Percentiles rank a stretch among this genome's conserved stretches.
These are phyloP conservation scores for Ursus arctos DNA, from an alignment of 2,113 vertebrate genomes.

Conservation along the genomic window DNA sequence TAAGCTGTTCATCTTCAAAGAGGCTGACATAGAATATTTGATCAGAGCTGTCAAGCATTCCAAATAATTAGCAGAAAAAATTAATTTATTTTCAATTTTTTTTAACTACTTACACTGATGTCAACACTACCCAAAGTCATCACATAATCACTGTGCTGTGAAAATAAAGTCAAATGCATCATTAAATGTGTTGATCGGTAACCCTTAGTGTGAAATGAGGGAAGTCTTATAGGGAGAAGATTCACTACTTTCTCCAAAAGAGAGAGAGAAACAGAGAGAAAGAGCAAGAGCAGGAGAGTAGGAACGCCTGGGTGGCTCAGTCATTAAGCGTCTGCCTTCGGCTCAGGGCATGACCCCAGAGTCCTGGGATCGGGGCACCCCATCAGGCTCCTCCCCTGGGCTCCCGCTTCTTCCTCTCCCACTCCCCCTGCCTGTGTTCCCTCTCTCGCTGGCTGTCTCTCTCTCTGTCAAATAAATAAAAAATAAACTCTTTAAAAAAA, in stretches of 20 bases:
- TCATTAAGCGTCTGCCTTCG: too few relatives aligned
- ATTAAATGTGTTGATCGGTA: conserved; percentile 71
- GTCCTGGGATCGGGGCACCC: too few relatives aligned
- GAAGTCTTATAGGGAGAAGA: background rate
- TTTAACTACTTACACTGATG: conserved; percentile 58
- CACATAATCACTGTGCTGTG: conserved; percentile 61
- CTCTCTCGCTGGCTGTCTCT: too few relatives aligned
- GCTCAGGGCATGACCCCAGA: too few relatives aligned
- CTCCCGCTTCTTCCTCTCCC: too few relatives aligned
- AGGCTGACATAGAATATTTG: conserved; percentile 19
- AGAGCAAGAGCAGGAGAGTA: background rate
- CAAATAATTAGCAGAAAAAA: conserved; percentile 63
- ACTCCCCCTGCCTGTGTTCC: too few relatives aligned
- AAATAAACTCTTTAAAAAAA: too few relatives aligned
- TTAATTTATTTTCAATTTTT: conserved; percentile 72
- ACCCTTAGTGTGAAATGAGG: background rate
- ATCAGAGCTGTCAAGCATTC: conserved; percentile 39
- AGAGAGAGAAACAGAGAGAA: background rate
- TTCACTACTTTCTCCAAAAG: background rate
- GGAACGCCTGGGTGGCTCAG: background rate
- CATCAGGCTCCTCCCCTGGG: too few relatives aligned
- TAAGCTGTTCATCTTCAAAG: background rate
- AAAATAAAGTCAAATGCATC: conserved; percentile 71
- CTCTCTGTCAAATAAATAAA: too few relatives aligned
- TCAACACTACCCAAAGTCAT: conserved; percentile 56